Base-by-base conservation (phyloP, 2,113 vertebrate genomes). In the Paramormyrops kingsleyae region DNA sequence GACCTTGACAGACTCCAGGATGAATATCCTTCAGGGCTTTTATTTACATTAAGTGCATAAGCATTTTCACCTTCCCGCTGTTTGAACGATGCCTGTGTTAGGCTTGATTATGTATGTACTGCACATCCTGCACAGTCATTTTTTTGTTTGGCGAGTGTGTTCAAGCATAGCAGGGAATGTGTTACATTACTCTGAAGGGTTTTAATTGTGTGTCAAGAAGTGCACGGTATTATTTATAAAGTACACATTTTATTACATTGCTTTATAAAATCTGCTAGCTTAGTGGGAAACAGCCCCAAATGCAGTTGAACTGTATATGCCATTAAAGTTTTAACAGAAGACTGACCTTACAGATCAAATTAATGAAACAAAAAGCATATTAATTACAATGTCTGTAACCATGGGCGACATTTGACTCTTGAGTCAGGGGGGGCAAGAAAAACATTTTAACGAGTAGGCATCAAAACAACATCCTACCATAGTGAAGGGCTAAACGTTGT, bases 151-250 rank as follows among this genome's bases (percentile, higher is more conserved):
- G 17, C 1, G 15, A 88, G 47, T 83, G 74, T 88, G 42, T 88
- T 83, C 49, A 44, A 52, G 53, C 46, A 24, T 7, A 50, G 42
- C 80, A 62, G 15, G 8, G 21, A 47, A 84, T 42, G 24, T 12
- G 44, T 84, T 47, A 24, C 44, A 42, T 84, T 90, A 70, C 66
- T 83, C 27, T 12, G 46, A 62, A 47, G 56, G 83, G 83, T 83
- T 85, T 88, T 52, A 89, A 62, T 70, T 89, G 77, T 90, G 89
- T 83, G 83, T 47, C 44, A 83, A 84, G 53, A 90, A 92, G 88
- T 89, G 80, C 88, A 87, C 5, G 50, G 19, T n/a, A 74, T 91
- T 90, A 35, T 86, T 90, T 62, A 84, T 83, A 39, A 92, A 90
- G 90, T 21, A 89, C 59, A 66, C 90, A 84, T 70, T 90, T 77